Conservation (phyloP, 2,888 invertebrate species). For the Crematogaster levior region DNA sequence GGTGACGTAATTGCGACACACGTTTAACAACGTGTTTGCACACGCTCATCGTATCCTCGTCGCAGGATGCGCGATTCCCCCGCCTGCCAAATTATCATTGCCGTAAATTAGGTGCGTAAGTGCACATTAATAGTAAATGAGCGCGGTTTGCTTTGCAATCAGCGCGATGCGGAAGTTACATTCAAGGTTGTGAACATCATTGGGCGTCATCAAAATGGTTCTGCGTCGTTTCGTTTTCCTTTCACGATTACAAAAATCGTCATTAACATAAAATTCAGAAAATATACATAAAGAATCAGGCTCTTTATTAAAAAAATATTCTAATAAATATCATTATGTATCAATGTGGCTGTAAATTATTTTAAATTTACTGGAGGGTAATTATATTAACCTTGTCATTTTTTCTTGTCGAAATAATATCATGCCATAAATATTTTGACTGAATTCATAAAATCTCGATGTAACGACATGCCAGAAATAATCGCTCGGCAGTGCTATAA, state of each 20-base stretch:
- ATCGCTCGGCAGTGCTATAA: conserved; percentile 39
- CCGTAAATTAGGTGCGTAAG: conserved; percentile 45
- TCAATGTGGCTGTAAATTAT: not conserved
- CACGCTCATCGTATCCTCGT: conserved; percentile 9
- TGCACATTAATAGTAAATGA: conserved; percentile 38
- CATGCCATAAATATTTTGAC: not conserved
- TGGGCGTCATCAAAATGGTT: conserved; percentile 16
- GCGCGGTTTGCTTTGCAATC: conserved; percentile 33
- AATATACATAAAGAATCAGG: not conserved
- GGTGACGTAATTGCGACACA: conserved; percentile 46
- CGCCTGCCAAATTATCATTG: conserved; percentile 44
- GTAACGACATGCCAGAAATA: conserved; percentile 48
- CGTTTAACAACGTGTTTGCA: conserved; percentile 43
- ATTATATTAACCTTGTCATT: not conserved
- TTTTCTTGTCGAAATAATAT: not conserved
- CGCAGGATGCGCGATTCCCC: conserved; percentile 34
- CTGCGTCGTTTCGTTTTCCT: conserved; percentile 18
- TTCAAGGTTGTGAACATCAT: conserved; percentile 21
- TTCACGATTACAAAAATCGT: not conserved
- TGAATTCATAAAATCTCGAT: conserved; percentile 9
- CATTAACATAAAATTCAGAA: not conserved
- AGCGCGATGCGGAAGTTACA: conserved; percentile 30
- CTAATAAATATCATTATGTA: not conserved
- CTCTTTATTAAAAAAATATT: not conserved
- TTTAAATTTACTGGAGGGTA: not conserved